Base-by-base conservation (phyloP, 2,113 vertebrate species). In the Alces alces region DNA sequence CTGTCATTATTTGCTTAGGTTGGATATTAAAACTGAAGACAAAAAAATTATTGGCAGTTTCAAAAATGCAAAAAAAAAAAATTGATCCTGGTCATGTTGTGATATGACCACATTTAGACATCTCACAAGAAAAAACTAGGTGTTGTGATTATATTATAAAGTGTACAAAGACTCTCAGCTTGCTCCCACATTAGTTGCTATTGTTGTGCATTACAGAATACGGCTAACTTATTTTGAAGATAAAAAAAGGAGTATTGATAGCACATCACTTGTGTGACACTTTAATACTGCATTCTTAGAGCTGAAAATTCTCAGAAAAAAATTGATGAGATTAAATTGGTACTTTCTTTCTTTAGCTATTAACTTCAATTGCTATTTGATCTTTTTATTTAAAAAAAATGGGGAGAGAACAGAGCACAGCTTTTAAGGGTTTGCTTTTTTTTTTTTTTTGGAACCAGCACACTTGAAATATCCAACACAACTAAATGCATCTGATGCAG, bases 261-360 rank as follows among this genome's bases (percentile, higher is more conserved):
- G 33, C 17, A 52, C 39, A 86, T 96, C 78, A 79, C 25, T 90
- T 93, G 12, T 57, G 28, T 96, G 76, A 96, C 89, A 96, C 47
- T 39, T 94, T 86, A 95, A 88, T 93, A 96, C 60, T 50, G 25
- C 39, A 54, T 82, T 97, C 58, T 39, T 73, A 45, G 1, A 76
- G 33, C 30, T 78, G 45, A 78, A 96, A 93, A 15, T 61, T 17
- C 61, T 89, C 19, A 36, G 21, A 55, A 86, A 93, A 73, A 76
- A 64, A 43, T 23, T 96, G 45, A 97, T 86, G 83, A 86, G 23
- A 86, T 89, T 58, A 96, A 92, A 95, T 92, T 61, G 36, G 27
- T 19, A 45, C 50, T 17, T 93, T 82, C 83, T 91, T 88, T 36
- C 25, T 91, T 84, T 6, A 73, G 36, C 57, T 84, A 52, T 78